Conservation (phyloP, 2,888 invertebrate species). For the Steromphala cineraria region DNA sequence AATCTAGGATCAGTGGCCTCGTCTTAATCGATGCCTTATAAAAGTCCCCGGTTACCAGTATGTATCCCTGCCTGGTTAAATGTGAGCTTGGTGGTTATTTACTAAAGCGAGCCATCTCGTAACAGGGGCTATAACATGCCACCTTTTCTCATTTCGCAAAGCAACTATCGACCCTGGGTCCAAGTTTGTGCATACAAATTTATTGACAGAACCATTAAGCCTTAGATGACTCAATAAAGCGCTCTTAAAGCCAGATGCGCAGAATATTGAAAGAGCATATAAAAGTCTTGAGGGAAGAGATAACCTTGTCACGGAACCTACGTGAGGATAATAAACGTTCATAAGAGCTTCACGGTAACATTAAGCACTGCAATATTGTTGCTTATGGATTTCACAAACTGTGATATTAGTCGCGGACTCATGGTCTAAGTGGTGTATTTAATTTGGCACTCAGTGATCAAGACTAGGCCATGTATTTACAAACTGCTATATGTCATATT, state of each 20-base stretch:
- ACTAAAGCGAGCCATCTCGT: neutral
- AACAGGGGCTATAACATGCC: neutral
- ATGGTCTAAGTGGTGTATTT: too few relatives aligned
- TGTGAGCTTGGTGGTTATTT: neutral
- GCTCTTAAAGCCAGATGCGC: neutral
- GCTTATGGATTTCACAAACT: too few relatives aligned
- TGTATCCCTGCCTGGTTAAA: neutral
- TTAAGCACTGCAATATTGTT: too few relatives aligned
- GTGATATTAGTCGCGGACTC: too few relatives aligned
- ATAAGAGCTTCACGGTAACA: too few relatives aligned
- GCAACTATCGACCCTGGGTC: neutral
- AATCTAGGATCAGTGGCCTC: neutral
- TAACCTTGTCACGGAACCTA: neutral
- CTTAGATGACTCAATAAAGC: neutral
- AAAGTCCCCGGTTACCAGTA: neutral
- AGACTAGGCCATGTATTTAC: too few relatives aligned
- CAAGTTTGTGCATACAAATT: conserved; percentile 4
- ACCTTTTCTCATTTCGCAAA: neutral
- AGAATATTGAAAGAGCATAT: neutral
- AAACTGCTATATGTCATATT: too few relatives aligned
- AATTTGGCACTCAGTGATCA: too few relatives aligned
- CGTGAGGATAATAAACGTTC: neutral
- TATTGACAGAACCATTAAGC: neutral
- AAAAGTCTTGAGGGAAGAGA: neutral
- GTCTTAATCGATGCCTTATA: neutral